Base-by-base conservation (phyloP, 2,797 vertebrate species). In the Acropternis orthonyx region DNA sequence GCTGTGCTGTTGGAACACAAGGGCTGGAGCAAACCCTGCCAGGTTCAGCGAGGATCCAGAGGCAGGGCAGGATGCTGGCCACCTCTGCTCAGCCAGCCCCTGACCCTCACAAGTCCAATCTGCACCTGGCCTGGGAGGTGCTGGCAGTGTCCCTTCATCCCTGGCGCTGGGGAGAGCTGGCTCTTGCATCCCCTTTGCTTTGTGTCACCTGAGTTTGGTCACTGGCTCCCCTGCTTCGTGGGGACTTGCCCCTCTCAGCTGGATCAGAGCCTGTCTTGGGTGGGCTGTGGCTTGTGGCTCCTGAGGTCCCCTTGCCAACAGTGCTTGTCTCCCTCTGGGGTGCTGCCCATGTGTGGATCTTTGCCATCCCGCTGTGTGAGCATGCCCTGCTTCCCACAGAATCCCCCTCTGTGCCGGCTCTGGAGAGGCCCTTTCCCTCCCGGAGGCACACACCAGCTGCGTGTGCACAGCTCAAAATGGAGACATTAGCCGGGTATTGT, bases 331-430 rank as follows among this genome's bases (percentile, higher is more conserved):
- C 27, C 36, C 67, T 21, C 41, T 4, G 23, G 44, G 43, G 17
- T 5, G 8, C 68, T 51, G 66, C 44, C 21, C 55, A 0, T 6
- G 34, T 3, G 46, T 26, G 10, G 56, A 7, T 19, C 85, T 39
- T 19, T 14, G 59, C 43, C 1, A 0, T 32, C 30, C 7, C 72
- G 21, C 26, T 19, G 30, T 7, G 5, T 0, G 12, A 46, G 36
- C 37, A 4, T 2, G 2, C 36, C 34, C 32, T 28, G 59, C 55
- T 32, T 18, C 46, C 24, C 52, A 3, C 2, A 5, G 36, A 19
- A 39, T 66, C 79, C 43, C 63, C 41, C 28, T 58, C 65, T 1
- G 4, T 9, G 51, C 49, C 0, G 1, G 58, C 81, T 62, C 72
- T 7, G 48, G 91, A 82, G 90, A 43, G 36, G 37, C 68, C 43